Conservation (phyloP, 2,888 invertebrate genomes). For the Drosophila kambysellisi region DNA sequence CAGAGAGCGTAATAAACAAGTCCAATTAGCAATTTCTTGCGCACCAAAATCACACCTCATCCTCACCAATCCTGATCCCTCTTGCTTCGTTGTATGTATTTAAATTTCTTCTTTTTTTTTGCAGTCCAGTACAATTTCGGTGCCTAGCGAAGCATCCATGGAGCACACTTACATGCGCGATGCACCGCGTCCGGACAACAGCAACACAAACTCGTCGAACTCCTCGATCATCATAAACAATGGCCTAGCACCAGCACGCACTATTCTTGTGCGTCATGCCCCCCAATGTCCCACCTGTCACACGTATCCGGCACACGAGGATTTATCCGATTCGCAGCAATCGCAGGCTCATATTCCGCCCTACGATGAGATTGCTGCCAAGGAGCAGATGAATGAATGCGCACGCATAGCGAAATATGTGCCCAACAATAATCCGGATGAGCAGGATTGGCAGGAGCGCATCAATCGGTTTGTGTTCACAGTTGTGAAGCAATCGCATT, state of each 20-base stretch:
- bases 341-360: conserved; percentile 84
- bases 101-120: background rate
- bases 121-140: conserved; percentile 69
- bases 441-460: conserved; percentile 89
- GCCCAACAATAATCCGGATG: conserved; percentile 86
- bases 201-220: background rate
- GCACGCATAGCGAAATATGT: conserved; percentile 88
- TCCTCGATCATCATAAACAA: conserved; percentile 70
- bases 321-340: conserved; percentile 85
- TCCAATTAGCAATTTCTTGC: conserved; percentile 8
- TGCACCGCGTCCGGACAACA: conserved; percentile 83
- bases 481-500: background rate
- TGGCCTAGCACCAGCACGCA: conserved; percentile 80
- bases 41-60: conserved; percentile 6
- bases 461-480: conserved; percentile 87
- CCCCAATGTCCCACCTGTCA: conserved; percentile 85
- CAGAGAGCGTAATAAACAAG: conserved; percentile 66
- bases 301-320: conserved; percentile 84
- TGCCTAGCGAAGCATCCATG: conserved; percentile 82
- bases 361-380: conserved; percentile 88
- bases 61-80: background rate
- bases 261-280: conserved; percentile 83
- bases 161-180: conserved; percentile 92
- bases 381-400: conserved; percentile 90
- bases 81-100: background rate